These are phyloP conservation scores for Dermolepida albohirtum DNA, from an alignment of 2,888 invertebrate genomes.

Conservation along the genomic window DNA sequence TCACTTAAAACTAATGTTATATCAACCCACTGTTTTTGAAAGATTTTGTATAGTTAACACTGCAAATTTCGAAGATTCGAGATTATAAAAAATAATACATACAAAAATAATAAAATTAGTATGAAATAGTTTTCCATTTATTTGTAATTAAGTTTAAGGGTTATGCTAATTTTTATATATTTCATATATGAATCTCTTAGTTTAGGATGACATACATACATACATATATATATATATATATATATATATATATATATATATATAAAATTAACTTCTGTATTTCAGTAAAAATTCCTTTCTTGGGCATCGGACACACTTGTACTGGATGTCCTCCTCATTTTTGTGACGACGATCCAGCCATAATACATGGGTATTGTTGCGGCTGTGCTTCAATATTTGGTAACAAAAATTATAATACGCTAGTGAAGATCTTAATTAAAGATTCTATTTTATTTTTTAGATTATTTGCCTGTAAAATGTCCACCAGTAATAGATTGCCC, in stretches of 20 bases:
- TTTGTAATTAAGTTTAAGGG: too few species aligned
- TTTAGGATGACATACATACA: background rate
- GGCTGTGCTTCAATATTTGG: conserved; percentile 71
- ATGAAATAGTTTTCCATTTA: too few species aligned
- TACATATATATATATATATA: conserved; percentile 10
- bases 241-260: conserved; percentile 9
- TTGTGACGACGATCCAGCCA: conserved; percentile 72
- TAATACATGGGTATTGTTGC: conserved; percentile 75
- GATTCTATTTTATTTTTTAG: conserved; percentile 58
- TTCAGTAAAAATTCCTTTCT: conserved; percentile 68
- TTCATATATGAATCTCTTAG: background rate
- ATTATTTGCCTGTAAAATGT: conserved; percentile 70
- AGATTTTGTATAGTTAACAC: too few species aligned
- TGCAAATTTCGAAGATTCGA: too few species aligned
- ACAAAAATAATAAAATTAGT: too few species aligned
- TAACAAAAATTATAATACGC: conserved; percentile 54
- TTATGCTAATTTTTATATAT: too few species aligned
- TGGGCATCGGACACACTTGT: conserved; percentile 68
- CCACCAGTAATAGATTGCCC: conserved; percentile 70
- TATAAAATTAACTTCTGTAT: conserved; percentile 34
- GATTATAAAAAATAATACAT: too few species aligned
- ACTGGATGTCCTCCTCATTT: conserved; percentile 70
- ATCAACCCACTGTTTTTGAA: too few species aligned
- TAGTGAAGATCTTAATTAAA: conserved; percentile 19
- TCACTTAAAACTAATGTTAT: too few species aligned